These are phyloP conservation scores for Drosophila formosana DNA, from an alignment of 2,888 invertebrate genomes.

Conservation along the genomic window DNA sequence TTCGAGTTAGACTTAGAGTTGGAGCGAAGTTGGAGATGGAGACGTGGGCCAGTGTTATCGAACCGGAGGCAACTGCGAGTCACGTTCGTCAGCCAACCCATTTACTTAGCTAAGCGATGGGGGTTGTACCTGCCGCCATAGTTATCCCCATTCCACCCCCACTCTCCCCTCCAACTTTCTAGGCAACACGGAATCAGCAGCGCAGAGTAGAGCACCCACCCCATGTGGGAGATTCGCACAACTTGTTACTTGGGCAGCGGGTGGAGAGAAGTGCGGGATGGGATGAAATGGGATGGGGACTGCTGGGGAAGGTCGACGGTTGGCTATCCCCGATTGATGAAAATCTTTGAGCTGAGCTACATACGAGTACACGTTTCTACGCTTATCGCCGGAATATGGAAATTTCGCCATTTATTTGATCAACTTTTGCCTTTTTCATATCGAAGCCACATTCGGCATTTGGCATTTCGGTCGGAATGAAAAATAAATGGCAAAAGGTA, in stretches of 20 bases:
- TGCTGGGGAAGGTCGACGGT: slow-evolving; percentile 18
- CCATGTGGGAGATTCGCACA: slow-evolving; percentile 54
- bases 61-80: slow-evolving; percentile 62
- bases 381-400: slow-evolving; percentile 78
- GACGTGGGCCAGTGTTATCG: slow-evolving; percentile 44
- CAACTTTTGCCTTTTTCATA: slow-evolving; percentile 78
- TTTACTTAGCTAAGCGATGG: slow-evolving; percentile 80
- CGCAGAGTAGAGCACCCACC: slow-evolving; percentile 37
- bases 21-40: slow-evolving; percentile 15
- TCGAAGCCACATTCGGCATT: slow-evolving; percentile 40
- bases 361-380: slow-evolving; percentile 58
- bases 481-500: slow-evolving; percentile 77
- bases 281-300: background rate
- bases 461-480: slow-evolving; percentile 11
- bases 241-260: slow-evolving; percentile 64
- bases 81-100: slow-evolving; percentile 80
- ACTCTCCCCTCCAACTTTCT: background rate
- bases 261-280: slow-evolving; percentile 3
- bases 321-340: slow-evolving; percentile 64
- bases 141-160: slow-evolving; percentile 19
- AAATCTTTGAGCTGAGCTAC: slow-evolving; percentile 64
- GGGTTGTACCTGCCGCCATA: slow-evolving; percentile 74
- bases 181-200: slow-evolving; percentile 4
- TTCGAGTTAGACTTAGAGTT: slow-evolving; percentile 1
- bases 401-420: slow-evolving; percentile 79